These are phyloP conservation scores for Folsomia candida DNA, from an alignment of 2,888 invertebrate species.

Conservation along the genomic window DNA sequence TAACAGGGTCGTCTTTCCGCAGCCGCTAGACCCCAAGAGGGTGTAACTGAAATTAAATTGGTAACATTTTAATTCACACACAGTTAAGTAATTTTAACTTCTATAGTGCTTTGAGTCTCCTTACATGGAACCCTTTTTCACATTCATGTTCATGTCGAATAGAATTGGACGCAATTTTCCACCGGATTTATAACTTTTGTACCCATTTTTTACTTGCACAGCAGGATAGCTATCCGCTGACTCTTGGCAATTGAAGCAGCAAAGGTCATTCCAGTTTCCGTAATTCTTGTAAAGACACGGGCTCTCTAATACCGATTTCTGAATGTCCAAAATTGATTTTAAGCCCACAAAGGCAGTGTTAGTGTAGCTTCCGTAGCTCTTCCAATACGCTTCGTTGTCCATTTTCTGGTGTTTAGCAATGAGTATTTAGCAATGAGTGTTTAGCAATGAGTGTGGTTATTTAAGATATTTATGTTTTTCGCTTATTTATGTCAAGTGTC, in stretches of 20 bases:
- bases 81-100: no score
- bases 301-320: background rate
- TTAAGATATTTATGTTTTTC: no score
- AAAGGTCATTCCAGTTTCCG: background rate
- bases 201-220: background rate
- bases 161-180: background rate
- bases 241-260: background rate
- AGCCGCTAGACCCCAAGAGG: conserved; percentile 53
- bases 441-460: no score
- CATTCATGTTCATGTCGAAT: conserved; percentile 6
- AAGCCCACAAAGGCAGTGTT: background rate
- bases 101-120: no score
- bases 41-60: conserved; percentile 11
- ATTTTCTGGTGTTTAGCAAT: no score
- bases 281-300: conserved; percentile 2
- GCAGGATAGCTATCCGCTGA: background rate
- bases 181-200: background rate
- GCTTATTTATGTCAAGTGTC: no score
- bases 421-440: no score
- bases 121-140: conserved; percentile 60
- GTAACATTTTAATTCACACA: background rate
- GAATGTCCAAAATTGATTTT: background rate
- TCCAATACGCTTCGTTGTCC: background rate
- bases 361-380: background rate
- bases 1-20: conserved; percentile 60